These are phyloP conservation scores for Oreotragus oreotragus DNA, from an alignment of 2,113 vertebrate species.

Conservation along the genomic window DNA sequence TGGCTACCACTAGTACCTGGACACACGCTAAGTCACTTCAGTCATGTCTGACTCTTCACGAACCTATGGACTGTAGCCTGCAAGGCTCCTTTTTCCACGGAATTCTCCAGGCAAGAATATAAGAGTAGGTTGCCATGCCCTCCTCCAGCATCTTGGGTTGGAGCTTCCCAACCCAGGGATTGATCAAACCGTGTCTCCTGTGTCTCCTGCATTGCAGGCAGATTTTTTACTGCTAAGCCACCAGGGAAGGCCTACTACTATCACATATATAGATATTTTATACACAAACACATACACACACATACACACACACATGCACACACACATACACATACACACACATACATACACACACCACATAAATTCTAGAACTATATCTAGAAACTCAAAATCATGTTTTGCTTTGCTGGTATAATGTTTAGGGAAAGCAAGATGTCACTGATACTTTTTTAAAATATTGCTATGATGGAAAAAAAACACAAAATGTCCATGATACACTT, in stretches of 20 bases:
- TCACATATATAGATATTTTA: not conserved
- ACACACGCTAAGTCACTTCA: not conserved
- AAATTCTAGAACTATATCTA: not conserved
- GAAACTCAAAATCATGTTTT: not conserved
- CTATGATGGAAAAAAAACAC: not conserved
- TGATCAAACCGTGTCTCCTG: rapidly evolving
- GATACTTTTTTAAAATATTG: not conserved
- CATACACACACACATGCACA: too few relatives aligned
- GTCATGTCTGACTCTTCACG: not conserved
- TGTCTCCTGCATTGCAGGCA: not conserved
- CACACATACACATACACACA: too few relatives aligned
- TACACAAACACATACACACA: not conserved
- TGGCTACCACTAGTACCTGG: not conserved
- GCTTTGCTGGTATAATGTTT: not conserved
- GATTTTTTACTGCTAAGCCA: not conserved
- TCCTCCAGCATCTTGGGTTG: not conserved
- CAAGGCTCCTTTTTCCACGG: not conserved
- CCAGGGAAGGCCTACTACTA: not conserved
- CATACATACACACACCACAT: too few relatives aligned
- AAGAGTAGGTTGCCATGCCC: not conserved
- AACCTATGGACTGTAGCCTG: not conserved
- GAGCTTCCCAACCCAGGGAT: not conserved
- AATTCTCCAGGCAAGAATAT: not conserved
- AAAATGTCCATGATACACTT: not conserved
- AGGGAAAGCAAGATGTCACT: not conserved